Evolutionary conservation across 1,140 invertebrate genomes (phyloP).

Genomic region (Cotesia glomerata): DNA sequence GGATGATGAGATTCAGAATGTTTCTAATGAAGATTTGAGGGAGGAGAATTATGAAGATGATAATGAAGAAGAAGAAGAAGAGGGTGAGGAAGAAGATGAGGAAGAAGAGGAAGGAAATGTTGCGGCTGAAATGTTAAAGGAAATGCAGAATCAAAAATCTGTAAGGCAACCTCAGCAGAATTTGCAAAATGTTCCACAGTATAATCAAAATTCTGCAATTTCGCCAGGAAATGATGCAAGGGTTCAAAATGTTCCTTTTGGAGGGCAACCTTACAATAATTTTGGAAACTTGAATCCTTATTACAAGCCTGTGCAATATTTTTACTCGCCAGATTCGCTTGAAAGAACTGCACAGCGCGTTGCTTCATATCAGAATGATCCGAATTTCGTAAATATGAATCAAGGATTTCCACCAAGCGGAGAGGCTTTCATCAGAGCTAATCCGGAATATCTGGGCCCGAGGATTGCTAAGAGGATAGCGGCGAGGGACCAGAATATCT

Average conservation of each 20-base stretch:
- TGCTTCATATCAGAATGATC: not conserved
- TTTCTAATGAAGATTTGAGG: not conserved
- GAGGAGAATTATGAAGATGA: not conserved
- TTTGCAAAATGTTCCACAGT: not conserved
- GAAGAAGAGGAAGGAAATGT: not conserved
- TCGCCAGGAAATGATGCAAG: not conserved
- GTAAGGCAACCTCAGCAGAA: not conserved
- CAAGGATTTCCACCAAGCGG: not conserved
- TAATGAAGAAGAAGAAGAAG: not conserved
- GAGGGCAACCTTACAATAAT: slow-evolving; percentile 34
- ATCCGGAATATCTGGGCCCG: not conserved
- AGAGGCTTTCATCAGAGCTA: not conserved
- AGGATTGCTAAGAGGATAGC: no score
- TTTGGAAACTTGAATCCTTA: slow-evolving; percentile 44
- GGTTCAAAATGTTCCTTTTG: not conserved
- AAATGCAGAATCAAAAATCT: not conserved
- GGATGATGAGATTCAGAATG: not conserved
- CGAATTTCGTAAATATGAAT: not conserved
- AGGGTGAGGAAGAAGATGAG: not conserved
- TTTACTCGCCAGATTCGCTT: slow-evolving; percentile 37
- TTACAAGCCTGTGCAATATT: slow-evolving; percentile 40
- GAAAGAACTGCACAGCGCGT: slow-evolving; percentile 23
- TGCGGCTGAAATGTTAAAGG: not conserved
- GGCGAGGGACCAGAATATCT: no score
- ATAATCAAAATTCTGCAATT: not conserved